These are phyloP conservation scores for Xanthia togata DNA, from an alignment of 2,888 invertebrate species.

Conservation along the genomic window DNA sequence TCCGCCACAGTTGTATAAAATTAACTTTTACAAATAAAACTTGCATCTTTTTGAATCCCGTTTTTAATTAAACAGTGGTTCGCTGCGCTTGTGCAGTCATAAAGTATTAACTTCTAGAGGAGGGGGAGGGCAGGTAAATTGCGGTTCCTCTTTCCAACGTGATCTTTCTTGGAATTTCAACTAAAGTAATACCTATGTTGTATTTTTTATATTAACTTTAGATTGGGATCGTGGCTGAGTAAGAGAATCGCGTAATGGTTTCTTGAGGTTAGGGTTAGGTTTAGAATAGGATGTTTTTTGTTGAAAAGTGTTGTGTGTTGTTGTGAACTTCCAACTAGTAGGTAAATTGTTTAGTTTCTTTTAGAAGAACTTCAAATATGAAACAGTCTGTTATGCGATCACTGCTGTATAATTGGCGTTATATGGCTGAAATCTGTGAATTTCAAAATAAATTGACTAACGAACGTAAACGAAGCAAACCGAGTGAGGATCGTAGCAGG, in stretches of 20 bases:
- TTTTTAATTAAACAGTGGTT: slow-evolving; percentile 72
- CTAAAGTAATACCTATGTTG: slow-evolving; percentile 67
- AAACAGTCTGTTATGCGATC: too few relatives aligned
- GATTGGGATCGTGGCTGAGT: slow-evolving; percentile 56
- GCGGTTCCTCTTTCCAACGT: slow-evolving; percentile 63
- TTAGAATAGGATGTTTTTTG: neutral
- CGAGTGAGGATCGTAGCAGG: too few relatives aligned
- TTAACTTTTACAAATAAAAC: slow-evolving; percentile 69
- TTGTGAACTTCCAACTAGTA: slow-evolving; percentile 10
- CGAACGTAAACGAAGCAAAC: too few relatives aligned
- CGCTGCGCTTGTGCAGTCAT: slow-evolving; percentile 63
- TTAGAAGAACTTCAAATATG: neutral
- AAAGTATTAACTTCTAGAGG: slow-evolving; percentile 66
- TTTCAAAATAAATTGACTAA: neutral
- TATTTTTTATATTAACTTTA: slow-evolving; percentile 59
- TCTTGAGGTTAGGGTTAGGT: slow-evolving; percentile 44
- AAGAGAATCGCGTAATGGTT: slow-evolving; percentile 41
- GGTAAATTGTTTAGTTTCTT: neutral
- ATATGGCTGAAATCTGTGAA: neutral
- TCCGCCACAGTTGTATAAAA: slow-evolving; percentile 61
- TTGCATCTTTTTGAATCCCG: slow-evolving; percentile 70
- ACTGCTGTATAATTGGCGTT: neutral
- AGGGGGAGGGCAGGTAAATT: slow-evolving; percentile 65
- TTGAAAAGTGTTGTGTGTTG: neutral
- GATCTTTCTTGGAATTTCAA: slow-evolving; percentile 67